These are phyloP conservation scores for Mechanitis messenoides DNA, from an alignment of 2,888 invertebrate species.

Conservation along the genomic window DNA sequence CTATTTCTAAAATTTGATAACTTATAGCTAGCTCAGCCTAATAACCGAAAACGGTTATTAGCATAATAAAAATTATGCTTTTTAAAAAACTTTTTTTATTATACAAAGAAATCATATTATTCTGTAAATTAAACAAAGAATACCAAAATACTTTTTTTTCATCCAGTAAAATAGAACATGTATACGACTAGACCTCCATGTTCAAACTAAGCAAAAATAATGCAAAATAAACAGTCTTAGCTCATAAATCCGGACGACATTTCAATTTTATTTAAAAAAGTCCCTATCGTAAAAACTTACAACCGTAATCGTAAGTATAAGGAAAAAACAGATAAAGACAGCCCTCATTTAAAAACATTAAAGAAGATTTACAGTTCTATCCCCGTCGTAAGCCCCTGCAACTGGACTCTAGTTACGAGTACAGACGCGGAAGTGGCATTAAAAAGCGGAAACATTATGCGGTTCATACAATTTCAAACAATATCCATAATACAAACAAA, in stretches of 20 bases:
- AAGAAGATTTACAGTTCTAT: conserved; percentile 14
- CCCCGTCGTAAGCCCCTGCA: conserved; percentile 8
- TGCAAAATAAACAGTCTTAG: conserved; percentile 15
- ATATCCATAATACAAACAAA: conserved; percentile 10
- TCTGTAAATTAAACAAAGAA: no score
- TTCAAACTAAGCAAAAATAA: background rate
- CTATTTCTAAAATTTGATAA: no score
- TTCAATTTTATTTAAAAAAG: conserved; percentile 17
- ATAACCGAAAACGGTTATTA: no score
- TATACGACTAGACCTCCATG: background rate
- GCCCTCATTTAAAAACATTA: conserved; percentile 12
- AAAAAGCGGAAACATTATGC: conserved; percentile 26
- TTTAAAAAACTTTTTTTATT: no score
- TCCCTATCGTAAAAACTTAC: conserved; percentile 10
- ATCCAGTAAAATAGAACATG: background rate
- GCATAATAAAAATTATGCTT: no score
- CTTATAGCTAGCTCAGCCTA: no score
- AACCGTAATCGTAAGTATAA: background rate
- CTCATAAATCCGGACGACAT: background rate
- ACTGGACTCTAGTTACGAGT: background rate
- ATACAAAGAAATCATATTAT: no score
- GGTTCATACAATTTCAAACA: conserved; percentile 9
- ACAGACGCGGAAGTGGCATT: conserved; percentile 17
- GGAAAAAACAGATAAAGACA: background rate
- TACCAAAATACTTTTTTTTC: no score